These are phyloP conservation scores for Eumerus sabulonum DNA, from an alignment of 2,888 invertebrate species.

Conservation along the genomic window DNA sequence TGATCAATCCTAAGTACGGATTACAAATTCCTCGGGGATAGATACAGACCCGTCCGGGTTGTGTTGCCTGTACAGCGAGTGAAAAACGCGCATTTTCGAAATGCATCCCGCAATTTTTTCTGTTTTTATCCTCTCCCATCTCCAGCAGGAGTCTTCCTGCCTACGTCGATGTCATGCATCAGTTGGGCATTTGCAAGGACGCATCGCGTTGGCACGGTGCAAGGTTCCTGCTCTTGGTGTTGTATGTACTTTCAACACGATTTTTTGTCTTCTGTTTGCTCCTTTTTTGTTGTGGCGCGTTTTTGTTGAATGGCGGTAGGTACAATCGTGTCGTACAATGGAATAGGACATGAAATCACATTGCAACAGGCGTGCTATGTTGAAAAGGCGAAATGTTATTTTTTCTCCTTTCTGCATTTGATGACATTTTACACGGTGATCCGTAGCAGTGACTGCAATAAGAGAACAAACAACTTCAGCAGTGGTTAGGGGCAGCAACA, in stretches of 20 bases:
- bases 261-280: constrained; percentile 28
- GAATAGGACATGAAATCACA: constrained; percentile 39
- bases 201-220: constrained; percentile 54
- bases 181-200: constrained; percentile 12
- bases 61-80: too few species aligned
- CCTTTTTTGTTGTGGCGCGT: constrained; percentile 18
- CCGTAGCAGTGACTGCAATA: not conserved
- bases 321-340: constrained; percentile 11
- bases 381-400: constrained; percentile 22
- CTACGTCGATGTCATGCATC: constrained; percentile 48
- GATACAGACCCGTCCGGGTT: not conserved
- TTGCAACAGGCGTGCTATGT: constrained; percentile 42
- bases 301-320: constrained; percentile 48
- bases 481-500: constrained; percentile 58
- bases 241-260: constrained; percentile 21
- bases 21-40: constrained; percentile 46
- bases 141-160: constrained; percentile 8
- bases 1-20: constrained; percentile 67
- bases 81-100: constrained; percentile 59
- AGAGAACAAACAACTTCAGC: constrained; percentile 1
- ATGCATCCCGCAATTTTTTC: constrained; percentile 61
- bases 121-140: constrained; percentile 9
- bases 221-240: constrained; percentile 44
- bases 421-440: constrained; percentile 40
- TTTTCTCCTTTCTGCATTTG: constrained; percentile 23